phyloP scores from a whole-genome alignment of 2,113 vertebrate species.

The Geothlypis trichas region DNA sequence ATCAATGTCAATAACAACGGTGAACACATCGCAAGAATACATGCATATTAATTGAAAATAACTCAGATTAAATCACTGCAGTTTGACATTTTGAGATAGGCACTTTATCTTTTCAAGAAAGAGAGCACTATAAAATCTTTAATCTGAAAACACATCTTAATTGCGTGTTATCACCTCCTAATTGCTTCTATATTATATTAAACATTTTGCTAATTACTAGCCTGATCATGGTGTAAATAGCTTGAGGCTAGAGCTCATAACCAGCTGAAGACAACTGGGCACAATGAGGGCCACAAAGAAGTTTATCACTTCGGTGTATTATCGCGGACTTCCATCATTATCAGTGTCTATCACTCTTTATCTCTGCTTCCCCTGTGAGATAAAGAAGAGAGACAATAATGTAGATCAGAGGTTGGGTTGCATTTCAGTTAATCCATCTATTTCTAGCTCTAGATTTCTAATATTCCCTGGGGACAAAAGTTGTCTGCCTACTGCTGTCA shows the following conservation, averaged over 20 bases:
- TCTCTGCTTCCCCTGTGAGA: slow-evolving; percentile 59
- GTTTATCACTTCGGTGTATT: slow-evolving; percentile 65
- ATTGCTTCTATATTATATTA: slow-evolving; percentile 99
- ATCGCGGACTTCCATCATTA: slow-evolving; percentile 53
- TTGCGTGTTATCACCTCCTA: slow-evolving; percentile 99
- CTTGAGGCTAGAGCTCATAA: slow-evolving; percentile 85
- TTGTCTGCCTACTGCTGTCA: slow-evolving; percentile 51
- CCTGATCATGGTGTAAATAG: slow-evolving; percentile 97
- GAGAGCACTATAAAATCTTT: slow-evolving; percentile 89
- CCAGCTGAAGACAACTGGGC: slow-evolving; percentile 76
- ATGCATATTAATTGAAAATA: slow-evolving; percentile 99
- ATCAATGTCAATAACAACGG: slow-evolving; percentile 93
- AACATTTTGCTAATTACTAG: slow-evolving; percentile 99
- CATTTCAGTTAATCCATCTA: slow-evolving; percentile 64
- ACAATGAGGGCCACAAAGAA: slow-evolving; percentile 74
- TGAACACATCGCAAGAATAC: slow-evolving; percentile 86
- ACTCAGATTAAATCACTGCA: slow-evolving; percentile 95
- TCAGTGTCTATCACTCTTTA: slow-evolving; percentile 50
- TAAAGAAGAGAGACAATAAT: slow-evolving; percentile 53
- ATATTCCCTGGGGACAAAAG: slow-evolving; percentile 31
- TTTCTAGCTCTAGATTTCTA: slow-evolving; percentile 61
- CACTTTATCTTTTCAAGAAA: slow-evolving; percentile 96
- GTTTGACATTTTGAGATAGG: slow-evolving; percentile 95
- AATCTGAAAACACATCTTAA: slow-evolving; percentile 97
- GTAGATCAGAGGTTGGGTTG: slow-evolving; percentile 56